phyloP scores from a whole-genome alignment of 2,113 vertebrate genomes.

The Cromileptes altivelis region DNA sequence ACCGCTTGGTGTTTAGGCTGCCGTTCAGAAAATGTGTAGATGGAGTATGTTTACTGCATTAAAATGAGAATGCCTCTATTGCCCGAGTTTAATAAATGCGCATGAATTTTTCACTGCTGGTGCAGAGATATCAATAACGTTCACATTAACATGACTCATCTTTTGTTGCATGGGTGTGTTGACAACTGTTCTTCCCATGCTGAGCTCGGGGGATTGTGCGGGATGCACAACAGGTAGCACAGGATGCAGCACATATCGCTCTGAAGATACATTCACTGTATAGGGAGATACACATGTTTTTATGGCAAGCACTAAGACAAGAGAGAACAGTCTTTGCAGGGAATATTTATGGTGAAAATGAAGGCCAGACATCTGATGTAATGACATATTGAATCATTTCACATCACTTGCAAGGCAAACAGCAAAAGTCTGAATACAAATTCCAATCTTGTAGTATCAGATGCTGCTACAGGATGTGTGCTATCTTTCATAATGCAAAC shows the following conservation, averaged over 20 bases:
- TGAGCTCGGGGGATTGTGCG: not conserved
- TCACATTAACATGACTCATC: not conserved
- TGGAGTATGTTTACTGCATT: constrained; percentile 12
- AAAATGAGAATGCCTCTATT: constrained; percentile 10
- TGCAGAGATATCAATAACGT: not conserved
- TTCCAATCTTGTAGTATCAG: constrained; percentile 8
- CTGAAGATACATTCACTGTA: not conserved
- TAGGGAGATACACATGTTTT: constrained; percentile 19
- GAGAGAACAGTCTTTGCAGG: constrained; percentile 19
- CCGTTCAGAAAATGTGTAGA: constrained; percentile 12
- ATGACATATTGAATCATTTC: constrained; percentile 44
- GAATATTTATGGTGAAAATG: constrained; percentile 27
- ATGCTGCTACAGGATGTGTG: constrained; percentile 1
- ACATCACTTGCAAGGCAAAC: constrained; percentile 17
- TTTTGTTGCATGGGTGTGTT: not conserved
- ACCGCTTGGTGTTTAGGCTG: not conserved
- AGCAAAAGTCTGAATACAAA: constrained; percentile 29
- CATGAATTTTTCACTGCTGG: not conserved
- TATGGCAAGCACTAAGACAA: constrained; percentile 8
- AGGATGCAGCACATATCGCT: not conserved
- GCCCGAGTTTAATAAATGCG: not conserved
- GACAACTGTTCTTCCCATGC: not conserved
- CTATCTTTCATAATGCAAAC: constrained; percentile 11
- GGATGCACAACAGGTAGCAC: not conserved
- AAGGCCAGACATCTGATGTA: constrained; percentile 9